Conservation (phyloP, 2,113 vertebrate genomes). For the Gymnogyps californianus region DNA sequence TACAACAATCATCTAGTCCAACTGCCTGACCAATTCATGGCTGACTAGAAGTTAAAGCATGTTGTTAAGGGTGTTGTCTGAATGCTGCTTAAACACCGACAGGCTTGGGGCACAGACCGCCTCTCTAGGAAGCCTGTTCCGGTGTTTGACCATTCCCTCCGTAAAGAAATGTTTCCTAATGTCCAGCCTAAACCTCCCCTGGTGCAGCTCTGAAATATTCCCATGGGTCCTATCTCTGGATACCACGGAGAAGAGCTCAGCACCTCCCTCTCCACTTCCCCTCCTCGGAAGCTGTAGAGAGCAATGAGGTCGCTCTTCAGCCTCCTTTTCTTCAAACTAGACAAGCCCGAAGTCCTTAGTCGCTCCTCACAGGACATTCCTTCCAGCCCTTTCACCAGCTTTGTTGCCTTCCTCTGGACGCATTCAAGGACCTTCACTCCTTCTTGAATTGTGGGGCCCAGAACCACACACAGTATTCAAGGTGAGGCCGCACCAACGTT, state of each 20-base stretch:
- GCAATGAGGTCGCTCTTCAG: too few relatives aligned
- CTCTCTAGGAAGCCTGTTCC: background rate
- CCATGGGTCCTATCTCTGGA: background rate
- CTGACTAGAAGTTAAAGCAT: background rate
- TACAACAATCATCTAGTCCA: background rate
- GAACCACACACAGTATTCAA: background rate
- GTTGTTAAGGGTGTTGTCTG: too few relatives aligned
- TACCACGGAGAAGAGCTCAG: background rate
- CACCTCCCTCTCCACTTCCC: too few relatives aligned
- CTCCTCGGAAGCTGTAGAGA: too few relatives aligned
- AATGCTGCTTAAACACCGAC: background rate
- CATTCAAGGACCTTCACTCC: too few relatives aligned
- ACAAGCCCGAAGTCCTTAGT: too few relatives aligned
- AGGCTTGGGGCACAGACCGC: background rate
- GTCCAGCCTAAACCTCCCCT: background rate
- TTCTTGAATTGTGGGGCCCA: too few relatives aligned
- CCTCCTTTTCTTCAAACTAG: too few relatives aligned
- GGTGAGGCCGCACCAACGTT: background rate
- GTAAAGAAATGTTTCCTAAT: background rate
- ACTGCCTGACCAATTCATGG: background rate
- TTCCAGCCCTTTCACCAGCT: too few relatives aligned
- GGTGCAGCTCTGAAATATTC: background rate
- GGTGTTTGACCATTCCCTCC: background rate
- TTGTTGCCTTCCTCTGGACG: too few relatives aligned
- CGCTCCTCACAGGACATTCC: too few relatives aligned